Conservation (phyloP, 2,797 vertebrate genomes). For the Leucoraja ocellata region DNA sequence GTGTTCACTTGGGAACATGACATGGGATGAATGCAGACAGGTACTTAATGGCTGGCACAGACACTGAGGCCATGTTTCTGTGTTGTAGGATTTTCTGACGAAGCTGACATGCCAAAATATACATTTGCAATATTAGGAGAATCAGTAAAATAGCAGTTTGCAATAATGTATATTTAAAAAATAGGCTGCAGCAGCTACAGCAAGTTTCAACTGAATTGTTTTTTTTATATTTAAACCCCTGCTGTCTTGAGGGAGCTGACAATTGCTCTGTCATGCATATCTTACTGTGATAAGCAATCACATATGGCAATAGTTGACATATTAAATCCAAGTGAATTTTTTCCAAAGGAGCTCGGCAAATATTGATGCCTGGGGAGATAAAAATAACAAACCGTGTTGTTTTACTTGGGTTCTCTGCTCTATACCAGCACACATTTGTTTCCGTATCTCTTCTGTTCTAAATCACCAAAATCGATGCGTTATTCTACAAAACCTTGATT, state of each 20-base stretch:
- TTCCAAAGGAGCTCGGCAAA: neutral
- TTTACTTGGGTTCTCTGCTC: neutral
- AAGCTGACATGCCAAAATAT: neutral
- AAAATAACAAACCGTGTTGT: constrained; percentile 7
- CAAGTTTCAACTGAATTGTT: neutral
- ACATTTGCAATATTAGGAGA: neutral
- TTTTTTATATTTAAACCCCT: constrained; percentile 5
- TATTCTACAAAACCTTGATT: neutral
- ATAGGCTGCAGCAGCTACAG: neutral
- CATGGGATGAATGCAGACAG: too few relatives aligned
- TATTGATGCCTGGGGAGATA: neutral
- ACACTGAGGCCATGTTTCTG: too few relatives aligned
- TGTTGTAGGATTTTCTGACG: too few relatives aligned
- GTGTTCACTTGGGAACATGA: too few relatives aligned
- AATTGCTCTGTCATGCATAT: constrained; percentile 28
- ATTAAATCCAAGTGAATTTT: constrained; percentile 12
- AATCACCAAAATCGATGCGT: neutral
- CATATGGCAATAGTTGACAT: constrained; percentile 32
- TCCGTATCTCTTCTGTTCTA: neutral
- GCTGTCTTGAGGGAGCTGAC: neutral
- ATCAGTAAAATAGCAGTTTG: neutral
- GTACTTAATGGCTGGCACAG: too few relatives aligned
- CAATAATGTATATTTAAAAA: neutral
- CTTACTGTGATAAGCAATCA: neutral
- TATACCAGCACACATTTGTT: neutral